Evolutionary conservation across 2,113 vertebrate species (phyloP).

Genomic region (Tringa solitaria): DNA sequence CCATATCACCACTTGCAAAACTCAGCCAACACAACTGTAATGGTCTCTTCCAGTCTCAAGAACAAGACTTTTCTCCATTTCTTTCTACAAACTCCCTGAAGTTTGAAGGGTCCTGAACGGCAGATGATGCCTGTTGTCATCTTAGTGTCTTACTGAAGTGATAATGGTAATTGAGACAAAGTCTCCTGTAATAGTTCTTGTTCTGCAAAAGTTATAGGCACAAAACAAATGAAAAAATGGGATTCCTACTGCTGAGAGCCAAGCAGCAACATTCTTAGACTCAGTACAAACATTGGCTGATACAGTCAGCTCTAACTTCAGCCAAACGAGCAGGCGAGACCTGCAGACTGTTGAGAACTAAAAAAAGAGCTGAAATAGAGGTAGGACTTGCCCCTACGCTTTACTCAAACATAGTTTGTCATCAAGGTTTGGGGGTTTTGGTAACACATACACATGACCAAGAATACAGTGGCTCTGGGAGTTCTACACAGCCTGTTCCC

Average conservation of each 20-base stretch:
- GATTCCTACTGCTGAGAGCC: neutral
- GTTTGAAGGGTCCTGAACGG: neutral
- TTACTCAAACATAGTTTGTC: neutral
- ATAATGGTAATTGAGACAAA: neutral
- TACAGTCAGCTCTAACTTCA: neutral
- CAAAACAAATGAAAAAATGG: neutral
- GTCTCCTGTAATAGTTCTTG: neutral
- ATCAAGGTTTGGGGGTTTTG: neutral
- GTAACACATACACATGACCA: neutral
- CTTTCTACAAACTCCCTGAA: neutral
- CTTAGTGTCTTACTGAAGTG: neutral
- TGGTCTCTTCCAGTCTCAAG: neutral
- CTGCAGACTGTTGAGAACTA: neutral
- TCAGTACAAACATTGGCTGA: neutral
- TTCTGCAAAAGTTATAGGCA: neutral
- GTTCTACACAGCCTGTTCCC: neutral
- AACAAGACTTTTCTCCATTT: neutral
- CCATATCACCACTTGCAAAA: neutral
- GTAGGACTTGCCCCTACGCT: neutral
- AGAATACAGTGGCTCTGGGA: neutral
- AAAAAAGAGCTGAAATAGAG: neutral
- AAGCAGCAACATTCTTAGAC: neutral
- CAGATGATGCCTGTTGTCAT: neutral
- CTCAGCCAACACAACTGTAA: neutral
- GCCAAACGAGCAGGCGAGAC: neutral